Evolutionary conservation across 2,113 vertebrate genomes (phyloP), one percentile per base, ranked within the genome.

Genomic region (Petromus typicus): DNA sequence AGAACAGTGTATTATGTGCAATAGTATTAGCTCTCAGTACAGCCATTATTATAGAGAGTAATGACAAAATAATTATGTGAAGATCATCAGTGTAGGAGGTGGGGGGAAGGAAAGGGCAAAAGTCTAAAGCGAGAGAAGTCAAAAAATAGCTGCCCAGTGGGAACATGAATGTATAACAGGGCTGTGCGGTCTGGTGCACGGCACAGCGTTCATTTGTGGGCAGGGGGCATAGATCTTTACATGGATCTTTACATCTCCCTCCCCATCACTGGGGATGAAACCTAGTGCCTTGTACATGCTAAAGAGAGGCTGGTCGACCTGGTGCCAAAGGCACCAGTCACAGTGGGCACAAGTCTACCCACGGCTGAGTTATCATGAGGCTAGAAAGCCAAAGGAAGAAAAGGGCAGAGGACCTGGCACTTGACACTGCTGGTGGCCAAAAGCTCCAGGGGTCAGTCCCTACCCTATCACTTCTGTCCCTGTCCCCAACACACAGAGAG

Each of bases 101-200:
- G 17, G 4, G 20, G 43, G 30, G 32, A 14, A 12, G 13, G 56
- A 79, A 48, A 37, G 4, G 20, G 1, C 8, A 6, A 59, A 69
- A 57, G 20, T 45, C 23, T 54, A 5, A 61, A 57, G 63, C 48
- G 5, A 45, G 2, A 57, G 11, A 40, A 45, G 59, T 67, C 22
- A 30, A 2, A 17, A 20, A 79, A 63, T 0, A 63, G 64, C 59
- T 37, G 51, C 27, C 32, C 30, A 43, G 22, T 69, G 43, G 25
- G 32, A 5, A 16, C 67, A 43, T 4, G 34, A 34, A 12, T 3
- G 30, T 20, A 37, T 6, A 1, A 3, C 64, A 81, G 30, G 32
- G 17, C 34, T 27, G 1, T 1, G 2, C 3, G 30, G 37, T 32
- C 37, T 23, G 2, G 2, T 51, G 5, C 9, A 13, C 9, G 63